Percentiles rank a stretch among this genome's conserved stretches.
Evolutionary conservation across 2,797 vertebrate species (phyloP).

Genomic region (Naso thynnoides): DNA sequence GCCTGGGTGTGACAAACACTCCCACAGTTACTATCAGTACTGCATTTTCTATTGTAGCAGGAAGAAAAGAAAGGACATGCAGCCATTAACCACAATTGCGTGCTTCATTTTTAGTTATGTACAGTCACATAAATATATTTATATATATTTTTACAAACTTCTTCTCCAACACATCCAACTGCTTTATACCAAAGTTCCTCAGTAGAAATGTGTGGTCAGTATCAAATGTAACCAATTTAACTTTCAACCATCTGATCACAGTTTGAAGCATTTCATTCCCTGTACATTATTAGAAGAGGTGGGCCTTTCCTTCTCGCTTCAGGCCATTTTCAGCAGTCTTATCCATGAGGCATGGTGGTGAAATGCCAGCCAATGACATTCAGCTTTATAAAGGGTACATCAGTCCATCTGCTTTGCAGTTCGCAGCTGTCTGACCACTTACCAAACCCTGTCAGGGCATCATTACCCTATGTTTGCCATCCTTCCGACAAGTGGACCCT

Average conservation of each 20-base stretch:
- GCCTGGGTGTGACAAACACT: not conserved
- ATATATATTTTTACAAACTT: not conserved
- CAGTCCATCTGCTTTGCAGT: conserved; percentile 80
- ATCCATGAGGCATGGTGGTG: conserved; percentile 62
- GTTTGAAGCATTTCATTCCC: conserved; percentile 4
- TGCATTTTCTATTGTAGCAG: not conserved
- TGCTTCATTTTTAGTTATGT: not conserved
- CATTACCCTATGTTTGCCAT: conserved; percentile 73
- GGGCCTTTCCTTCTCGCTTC: conserved; percentile 37
- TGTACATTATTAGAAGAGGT: conserved; percentile 24
- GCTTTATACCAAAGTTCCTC: not conserved
- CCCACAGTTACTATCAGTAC: not conserved
- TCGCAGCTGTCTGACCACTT: conserved; percentile 77
- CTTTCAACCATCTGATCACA: conserved; percentile 16
- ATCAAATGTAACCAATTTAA: not conserved
- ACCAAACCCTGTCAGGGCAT: conserved; percentile 73
- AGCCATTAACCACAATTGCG: not conserved
- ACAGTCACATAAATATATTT: not conserved
- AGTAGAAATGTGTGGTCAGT: not conserved
- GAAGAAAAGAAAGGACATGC: not conserved
- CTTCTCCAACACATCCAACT: not conserved
- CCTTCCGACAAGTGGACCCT: conserved; percentile 67
- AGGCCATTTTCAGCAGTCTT: conserved; percentile 67
- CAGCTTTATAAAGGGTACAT: conserved; percentile 81
- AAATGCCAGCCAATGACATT: conserved; percentile 85